Evolutionary conservation across 2,797 vertebrate genomes (phyloP).

Genomic region (Pyrocephalus nanus): DNA sequence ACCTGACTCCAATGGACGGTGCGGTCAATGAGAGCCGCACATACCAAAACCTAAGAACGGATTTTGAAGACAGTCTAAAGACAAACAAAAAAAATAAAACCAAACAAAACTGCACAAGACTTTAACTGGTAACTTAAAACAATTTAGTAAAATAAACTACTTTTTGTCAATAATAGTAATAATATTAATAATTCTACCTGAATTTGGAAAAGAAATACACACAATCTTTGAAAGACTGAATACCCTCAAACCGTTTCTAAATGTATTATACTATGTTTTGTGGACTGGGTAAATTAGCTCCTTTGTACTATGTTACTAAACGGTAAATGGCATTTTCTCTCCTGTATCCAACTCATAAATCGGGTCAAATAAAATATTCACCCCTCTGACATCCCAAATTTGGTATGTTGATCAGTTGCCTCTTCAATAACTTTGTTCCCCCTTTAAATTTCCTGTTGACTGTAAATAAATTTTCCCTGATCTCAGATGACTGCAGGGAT

Average conservation of each 20-base stretch:
- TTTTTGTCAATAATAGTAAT: neutral
- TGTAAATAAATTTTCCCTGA: neutral
- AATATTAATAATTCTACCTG: neutral
- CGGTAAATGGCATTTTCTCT: neutral
- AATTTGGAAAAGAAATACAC: neutral
- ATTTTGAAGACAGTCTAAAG: neutral
- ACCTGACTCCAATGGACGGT: neutral
- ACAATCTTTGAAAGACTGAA: neutral
- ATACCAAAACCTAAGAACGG: neutral
- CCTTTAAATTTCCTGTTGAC: neutral
- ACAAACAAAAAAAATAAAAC: neutral
- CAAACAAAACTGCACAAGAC: neutral
- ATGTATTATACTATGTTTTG: neutral
- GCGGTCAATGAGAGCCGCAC: rapidly evolving
- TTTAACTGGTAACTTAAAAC: neutral
- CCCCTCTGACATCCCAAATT: neutral
- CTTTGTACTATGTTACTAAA: neutral
- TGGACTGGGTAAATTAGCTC: neutral
- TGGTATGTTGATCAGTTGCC: neutral
- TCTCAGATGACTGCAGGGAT: neutral
- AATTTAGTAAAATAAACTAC: neutral
- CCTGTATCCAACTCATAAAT: neutral
- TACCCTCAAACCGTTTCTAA: neutral
- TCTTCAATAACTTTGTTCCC: neutral
- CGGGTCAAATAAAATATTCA: neutral